Evolutionary conservation across 2,113 vertebrate species (phyloP).

Genomic region (Lycocorax pyrrhopterus): DNA sequence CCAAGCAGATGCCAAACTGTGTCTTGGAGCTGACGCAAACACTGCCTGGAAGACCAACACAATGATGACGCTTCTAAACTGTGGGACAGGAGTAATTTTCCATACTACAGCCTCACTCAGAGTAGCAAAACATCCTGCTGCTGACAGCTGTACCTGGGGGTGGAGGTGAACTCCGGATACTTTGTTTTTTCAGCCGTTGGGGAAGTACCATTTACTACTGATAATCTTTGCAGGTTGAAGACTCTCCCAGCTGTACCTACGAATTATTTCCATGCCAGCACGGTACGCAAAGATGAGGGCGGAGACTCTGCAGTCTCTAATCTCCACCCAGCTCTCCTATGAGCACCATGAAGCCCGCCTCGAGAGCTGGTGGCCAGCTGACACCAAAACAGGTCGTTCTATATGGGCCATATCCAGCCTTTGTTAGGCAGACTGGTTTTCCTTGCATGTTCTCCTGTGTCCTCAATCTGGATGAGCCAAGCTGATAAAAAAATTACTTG

Average conservation of each 20-base stretch:
- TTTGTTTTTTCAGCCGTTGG: neutral
- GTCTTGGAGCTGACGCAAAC: neutral
- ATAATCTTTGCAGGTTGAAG: neutral
- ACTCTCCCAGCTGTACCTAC: neutral
- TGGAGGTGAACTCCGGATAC: fast-evolving
- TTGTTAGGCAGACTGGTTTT: neutral
- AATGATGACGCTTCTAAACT: neutral
- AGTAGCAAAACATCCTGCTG: neutral
- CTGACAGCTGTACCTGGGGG: neutral
- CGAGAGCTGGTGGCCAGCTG: neutral
- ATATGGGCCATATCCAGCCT: neutral
- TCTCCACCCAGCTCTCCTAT: neutral
- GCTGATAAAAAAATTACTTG: neutral
- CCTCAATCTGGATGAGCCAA: neutral
- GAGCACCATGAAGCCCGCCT: neutral
- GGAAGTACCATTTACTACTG: neutral
- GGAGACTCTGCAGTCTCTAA: neutral
- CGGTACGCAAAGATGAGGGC: neutral
- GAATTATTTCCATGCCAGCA: neutral
- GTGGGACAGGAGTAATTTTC: neutral
- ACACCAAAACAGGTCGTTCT: neutral
- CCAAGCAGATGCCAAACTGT: neutral
- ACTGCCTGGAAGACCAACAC: neutral
- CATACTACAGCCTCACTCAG: neutral
- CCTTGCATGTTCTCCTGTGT: neutral